Percentiles rank a stretch among this genome's conserved stretches.
Evolutionary conservation across 2,797 vertebrate species (phyloP).

Genomic region (Buceros bicornis): DNA sequence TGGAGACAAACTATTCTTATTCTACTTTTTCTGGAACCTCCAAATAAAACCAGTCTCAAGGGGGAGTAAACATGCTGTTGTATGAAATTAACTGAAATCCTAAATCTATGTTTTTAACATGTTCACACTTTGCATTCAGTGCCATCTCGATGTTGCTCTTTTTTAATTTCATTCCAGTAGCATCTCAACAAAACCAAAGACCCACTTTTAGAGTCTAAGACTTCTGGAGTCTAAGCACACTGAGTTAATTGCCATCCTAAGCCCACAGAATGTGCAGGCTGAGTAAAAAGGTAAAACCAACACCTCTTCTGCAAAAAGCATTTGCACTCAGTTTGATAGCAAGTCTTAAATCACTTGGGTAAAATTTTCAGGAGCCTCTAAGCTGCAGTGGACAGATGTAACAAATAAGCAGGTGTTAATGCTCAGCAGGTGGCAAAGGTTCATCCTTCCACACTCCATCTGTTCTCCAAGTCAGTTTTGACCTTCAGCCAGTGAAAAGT

Average conservation of each 20-base stretch:
- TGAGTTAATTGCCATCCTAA: not conserved
- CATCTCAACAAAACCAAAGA: not conserved
- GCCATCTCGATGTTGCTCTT: fast-evolving
- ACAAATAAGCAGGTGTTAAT: conserved; percentile 46
- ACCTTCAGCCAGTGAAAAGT: conserved; percentile 59
- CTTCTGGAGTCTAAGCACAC: not conserved
- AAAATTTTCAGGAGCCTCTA: not conserved
- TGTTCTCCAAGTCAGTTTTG: conserved; percentile 35
- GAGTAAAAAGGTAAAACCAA: not conserved
- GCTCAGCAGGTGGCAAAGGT: conserved; percentile 2
- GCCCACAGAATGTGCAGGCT: not conserved
- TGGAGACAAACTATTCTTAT: not conserved
- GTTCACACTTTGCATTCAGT: not conserved
- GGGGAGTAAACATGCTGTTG: fast-evolving
- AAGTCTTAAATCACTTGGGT: not conserved
- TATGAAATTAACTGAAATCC: not conserved
- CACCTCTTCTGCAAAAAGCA: not conserved
- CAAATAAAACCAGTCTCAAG: not conserved
- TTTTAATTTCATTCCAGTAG: not conserved
- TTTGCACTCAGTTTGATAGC: not conserved
- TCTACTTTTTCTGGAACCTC: not conserved
- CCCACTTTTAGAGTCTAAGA: not conserved
- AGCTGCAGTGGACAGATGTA: conserved; percentile 28
- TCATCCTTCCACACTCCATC: conserved; percentile 31
- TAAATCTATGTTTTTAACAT: not conserved